Conservation (phyloP, 2,113 vertebrate species). For the Poeciliopsis prolifica region DNA sequence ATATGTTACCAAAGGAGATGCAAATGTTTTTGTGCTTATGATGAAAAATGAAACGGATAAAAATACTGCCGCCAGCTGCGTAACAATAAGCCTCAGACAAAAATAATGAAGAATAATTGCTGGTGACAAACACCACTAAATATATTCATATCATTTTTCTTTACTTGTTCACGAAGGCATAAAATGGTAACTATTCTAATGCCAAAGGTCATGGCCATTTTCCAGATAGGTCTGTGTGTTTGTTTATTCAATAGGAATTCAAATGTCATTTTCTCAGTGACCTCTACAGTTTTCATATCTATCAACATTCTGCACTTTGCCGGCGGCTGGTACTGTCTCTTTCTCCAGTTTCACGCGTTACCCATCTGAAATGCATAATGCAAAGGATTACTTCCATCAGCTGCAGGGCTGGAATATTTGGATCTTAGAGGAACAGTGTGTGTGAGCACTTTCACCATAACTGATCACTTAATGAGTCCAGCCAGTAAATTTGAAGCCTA, state of each 20-base stretch:
- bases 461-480: slow-evolving; percentile 27
- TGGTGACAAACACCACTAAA: not conserved
- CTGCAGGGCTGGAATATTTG: slow-evolving; percentile 18
- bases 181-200: not conserved
- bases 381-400: slow-evolving; percentile 43
- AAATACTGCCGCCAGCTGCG: not conserved
- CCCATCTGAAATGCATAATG: slow-evolving; percentile 51
- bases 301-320: slow-evolving; percentile 40
- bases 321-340: slow-evolving; percentile 14
- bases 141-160: not conserved
- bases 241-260: slow-evolving; percentile 20
- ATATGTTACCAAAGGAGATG: not conserved
- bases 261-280: slow-evolving; percentile 23
- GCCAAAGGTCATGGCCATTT: slow-evolving; percentile 3
- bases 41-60: not conserved
- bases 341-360: slow-evolving; percentile 28
- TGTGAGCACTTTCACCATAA: slow-evolving; percentile 12
- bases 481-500: slow-evolving; percentile 26
- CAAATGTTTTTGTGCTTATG: not conserved
- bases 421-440: slow-evolving; percentile 28
- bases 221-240: slow-evolving; percentile 6
- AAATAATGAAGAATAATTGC: not conserved
- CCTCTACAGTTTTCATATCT: slow-evolving; percentile 25
- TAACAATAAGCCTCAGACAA: not conserved
- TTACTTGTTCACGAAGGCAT: not conserved